Percentiles rank a stretch among this genome's conserved stretches.
Evolutionary conservation across 2,888 invertebrate species (phyloP).

Genomic region (Oligia latruncula): DNA sequence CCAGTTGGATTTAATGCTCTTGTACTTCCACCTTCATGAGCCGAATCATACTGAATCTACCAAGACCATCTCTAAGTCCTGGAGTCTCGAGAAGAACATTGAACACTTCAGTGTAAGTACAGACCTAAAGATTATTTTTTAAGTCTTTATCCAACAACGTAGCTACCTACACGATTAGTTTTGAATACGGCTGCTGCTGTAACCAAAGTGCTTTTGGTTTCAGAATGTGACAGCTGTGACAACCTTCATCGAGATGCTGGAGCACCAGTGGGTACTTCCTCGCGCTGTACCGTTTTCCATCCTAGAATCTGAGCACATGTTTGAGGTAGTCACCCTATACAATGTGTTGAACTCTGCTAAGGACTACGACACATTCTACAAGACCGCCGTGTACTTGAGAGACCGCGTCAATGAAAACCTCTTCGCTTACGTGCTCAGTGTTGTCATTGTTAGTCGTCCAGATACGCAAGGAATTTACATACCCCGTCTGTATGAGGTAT

Average conservation of each 20-base stretch:
- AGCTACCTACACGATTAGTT: not conserved
- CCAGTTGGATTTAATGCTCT: conserved; percentile 83
- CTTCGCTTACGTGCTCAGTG: conserved; percentile 91
- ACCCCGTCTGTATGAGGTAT: conserved; percentile 93
- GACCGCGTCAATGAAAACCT: conserved; percentile 92
- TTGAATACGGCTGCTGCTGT: not conserved
- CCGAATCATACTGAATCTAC: conserved; percentile 89
- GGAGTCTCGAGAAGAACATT: conserved; percentile 87
- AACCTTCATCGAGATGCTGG: conserved; percentile 89
- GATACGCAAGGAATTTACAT: conserved; percentile 92
- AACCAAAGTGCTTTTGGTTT: conserved; percentile 49
- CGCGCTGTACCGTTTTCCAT: conserved; percentile 90
- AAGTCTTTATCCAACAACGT: too few relatives aligned
- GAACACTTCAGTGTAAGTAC: conserved; percentile 86
- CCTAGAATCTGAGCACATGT: conserved; percentile 89
- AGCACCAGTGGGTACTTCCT: conserved; percentile 88
- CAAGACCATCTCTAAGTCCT: conserved; percentile 85
- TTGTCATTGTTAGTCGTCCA: conserved; percentile 91
- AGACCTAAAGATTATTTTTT: not conserved
- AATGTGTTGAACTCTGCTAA: conserved; percentile 92
- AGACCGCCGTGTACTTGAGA: conserved; percentile 92
- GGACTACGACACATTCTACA: conserved; percentile 92
- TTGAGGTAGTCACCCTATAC: conserved; percentile 91
- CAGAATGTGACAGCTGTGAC: conserved; percentile 89
- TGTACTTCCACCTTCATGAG: conserved; percentile 90